Evolutionary conservation across 2,113 vertebrate genomes (phyloP).

Genomic region (Paedocypris sp.): DNA sequence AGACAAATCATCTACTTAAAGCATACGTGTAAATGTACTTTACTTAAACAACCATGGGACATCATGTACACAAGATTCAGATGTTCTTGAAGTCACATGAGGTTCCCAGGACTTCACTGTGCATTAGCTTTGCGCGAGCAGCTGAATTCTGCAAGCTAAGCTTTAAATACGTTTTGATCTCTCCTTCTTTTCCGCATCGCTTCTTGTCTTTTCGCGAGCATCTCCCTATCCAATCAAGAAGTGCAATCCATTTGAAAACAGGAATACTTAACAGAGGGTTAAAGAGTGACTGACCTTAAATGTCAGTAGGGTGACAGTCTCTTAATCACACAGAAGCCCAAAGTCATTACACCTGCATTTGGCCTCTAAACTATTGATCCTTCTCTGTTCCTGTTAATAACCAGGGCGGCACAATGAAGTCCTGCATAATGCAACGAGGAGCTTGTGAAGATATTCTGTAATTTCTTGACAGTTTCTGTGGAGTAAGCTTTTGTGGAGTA

Average conservation of each 20-base stretch:
- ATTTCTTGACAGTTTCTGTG: neutral
- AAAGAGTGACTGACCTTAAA: conserved; percentile 68
- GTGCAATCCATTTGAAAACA: conserved; percentile 70
- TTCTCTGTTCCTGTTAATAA: conserved; percentile 62
- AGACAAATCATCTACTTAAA: too few species aligned
- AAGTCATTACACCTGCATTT: conserved; percentile 67
- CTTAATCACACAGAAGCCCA: conserved; percentile 70
- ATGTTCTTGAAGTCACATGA: too few species aligned
- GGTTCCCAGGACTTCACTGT: too few species aligned
- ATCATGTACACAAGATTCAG: too few species aligned
- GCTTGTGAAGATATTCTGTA: neutral
- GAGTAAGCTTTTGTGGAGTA: too few species aligned
- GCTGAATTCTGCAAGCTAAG: neutral
- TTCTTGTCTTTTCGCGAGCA: neutral
- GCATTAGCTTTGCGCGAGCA: too few species aligned
- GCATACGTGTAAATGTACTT: too few species aligned
- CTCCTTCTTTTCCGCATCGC: neutral
- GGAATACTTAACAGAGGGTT: conserved; percentile 69
- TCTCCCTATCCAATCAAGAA: conserved; percentile 36
- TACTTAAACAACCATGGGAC: too few species aligned
- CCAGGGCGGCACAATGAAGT: conserved; percentile 35
- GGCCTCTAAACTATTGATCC: conserved; percentile 65
- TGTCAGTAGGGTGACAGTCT: conserved; percentile 68
- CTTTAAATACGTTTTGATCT: neutral
- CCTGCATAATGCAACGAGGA: neutral